Percentiles rank a stretch among this genome's conserved stretches.
Evolutionary conservation across 2,888 invertebrate genomes (phyloP).

Genomic region (Drymonia ruficornis): DNA sequence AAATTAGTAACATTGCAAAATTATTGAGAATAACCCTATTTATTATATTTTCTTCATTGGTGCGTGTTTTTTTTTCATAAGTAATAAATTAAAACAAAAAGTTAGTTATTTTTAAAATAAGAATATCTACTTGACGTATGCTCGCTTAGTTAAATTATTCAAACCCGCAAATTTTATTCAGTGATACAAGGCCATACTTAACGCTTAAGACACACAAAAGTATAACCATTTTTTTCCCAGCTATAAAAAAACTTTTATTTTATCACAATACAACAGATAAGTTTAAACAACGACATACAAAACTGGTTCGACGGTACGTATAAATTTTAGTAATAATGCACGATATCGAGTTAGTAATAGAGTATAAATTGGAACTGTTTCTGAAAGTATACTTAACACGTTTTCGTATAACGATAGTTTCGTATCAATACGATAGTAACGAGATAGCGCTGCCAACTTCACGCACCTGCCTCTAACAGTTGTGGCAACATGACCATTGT

Average conservation of each 20-base stretch:
- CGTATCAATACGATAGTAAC: neutral
- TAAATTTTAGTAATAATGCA: neutral
- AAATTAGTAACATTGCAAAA: too few species aligned
- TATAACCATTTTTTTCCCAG: neutral
- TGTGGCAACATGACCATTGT: neutral
- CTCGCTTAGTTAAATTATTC: too few species aligned
- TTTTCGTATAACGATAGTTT: neutral
- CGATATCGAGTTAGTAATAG: neutral
- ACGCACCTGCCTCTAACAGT: neutral
- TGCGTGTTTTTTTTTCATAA: too few species aligned
- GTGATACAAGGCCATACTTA: neutral
- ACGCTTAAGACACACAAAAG: neutral
- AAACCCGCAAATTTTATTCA: neutral
- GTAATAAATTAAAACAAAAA: too few species aligned
- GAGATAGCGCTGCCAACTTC: slow-evolving; percentile 1
- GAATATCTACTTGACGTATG: too few species aligned
- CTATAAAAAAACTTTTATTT: neutral
- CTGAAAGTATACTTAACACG: neutral
- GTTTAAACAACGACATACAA: neutral
- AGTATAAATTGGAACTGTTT: neutral
- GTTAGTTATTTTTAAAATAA: too few species aligned
- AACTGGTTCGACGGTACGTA: neutral
- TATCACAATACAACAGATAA: slow-evolving; percentile 2
- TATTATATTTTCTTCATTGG: too few species aligned
- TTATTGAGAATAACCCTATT: too few species aligned